Base-by-base conservation (phyloP, 2,888 invertebrate genomes). In the Troides aeacus region DNA sequence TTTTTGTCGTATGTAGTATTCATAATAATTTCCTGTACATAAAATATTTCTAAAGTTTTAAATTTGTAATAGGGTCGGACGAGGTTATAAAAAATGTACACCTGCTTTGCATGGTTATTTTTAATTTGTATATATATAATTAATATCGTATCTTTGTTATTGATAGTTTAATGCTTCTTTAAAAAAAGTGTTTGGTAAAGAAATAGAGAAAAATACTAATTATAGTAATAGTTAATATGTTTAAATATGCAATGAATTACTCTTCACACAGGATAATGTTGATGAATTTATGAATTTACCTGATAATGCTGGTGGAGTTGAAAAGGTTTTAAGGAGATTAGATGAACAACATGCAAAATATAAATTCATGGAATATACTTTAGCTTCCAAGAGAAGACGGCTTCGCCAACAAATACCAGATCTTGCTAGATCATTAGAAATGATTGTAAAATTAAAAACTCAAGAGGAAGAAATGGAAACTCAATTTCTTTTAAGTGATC, bases 311-410 rank as follows among this genome's bases (percentile, higher is more conserved):
- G 96, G 95, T 64, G 95, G 96, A 73, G 97, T 96, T 3, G 98
- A 99, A 79, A 95, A 95, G 84, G 98, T 98, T 21, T 90, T 99
- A 66, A 96, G 96, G 80, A 94, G 94, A 79, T 92, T 99, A 71
- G 99, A 99, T 84, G 99, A 99, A 83, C 97, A 97, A 83, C 98
- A 98, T 91, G 96, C 96, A 72, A 99, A 99, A 93, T 99, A 99
- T 87, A 98, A 99, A 91, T 97, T 98, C 84, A 98, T 99, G 97
- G 99, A 99, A 89, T 96, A 95, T 79, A 98, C 98, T 86, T 93
- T 99, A 74, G 94, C 95, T 67, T 96, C 97, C 18, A 97, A 98
- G 79, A 96, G 97, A 75, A 95, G 96, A 79, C 95, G 98, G 86
- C 92, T 99, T 71, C 96, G 97, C 79, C 95, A 95, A 70, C 99